phyloP scores from a whole-genome alignment of 2,113 vertebrate species.

The Mormoops blainvillei region DNA sequence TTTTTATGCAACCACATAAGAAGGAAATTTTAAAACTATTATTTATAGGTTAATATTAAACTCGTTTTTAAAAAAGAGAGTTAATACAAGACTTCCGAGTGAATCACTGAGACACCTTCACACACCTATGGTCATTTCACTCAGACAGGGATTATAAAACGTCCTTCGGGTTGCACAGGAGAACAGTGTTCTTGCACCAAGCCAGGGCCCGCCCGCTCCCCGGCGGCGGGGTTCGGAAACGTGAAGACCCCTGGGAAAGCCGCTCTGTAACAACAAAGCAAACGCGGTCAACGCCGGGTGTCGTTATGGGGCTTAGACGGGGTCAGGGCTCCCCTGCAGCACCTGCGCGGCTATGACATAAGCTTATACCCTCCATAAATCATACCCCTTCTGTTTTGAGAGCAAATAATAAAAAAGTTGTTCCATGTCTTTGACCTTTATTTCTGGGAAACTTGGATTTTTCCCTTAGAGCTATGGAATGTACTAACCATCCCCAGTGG shows the following conservation, averaged over 20 bases:
- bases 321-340: constrained; percentile 79
- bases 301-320: constrained; percentile 77
- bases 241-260: constrained; percentile 20
- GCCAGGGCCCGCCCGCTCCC: background rate
- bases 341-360: constrained; percentile 81
- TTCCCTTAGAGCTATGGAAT: constrained; percentile 61
- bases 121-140: background rate
- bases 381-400: constrained; percentile 81
- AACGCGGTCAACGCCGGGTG: constrained; percentile 56
- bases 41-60: background rate
- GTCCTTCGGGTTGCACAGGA: background rate
- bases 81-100: background rate
- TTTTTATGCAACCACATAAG: background rate
- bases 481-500: background rate
- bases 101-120: background rate
- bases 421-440: constrained; percentile 76
- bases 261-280: constrained; percentile 79
- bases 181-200: constrained; percentile 11
- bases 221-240: background rate
- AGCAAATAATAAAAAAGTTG: constrained; percentile 82
- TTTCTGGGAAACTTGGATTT: constrained; percentile 77
- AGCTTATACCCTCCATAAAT: constrained; percentile 82
- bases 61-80: background rate
- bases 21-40: background rate
- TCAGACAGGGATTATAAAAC: constrained; percentile 12